Base-by-base conservation (phyloP, 1,140 invertebrate genomes). In the Chymomyza costata region DNA sequence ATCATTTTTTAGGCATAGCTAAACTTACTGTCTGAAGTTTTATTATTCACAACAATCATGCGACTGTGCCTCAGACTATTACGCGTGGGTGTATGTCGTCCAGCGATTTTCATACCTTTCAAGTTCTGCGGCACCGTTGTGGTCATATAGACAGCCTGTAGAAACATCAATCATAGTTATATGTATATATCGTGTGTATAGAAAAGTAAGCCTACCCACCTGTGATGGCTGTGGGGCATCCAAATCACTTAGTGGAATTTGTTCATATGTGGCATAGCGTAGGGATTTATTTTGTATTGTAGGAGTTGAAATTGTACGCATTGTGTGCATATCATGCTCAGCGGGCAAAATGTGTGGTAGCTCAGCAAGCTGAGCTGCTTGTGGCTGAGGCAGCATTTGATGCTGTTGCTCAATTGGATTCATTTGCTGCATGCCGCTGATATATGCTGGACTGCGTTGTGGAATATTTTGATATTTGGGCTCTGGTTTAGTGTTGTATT, bases 111-210 rank as follows among this genome's bases (percentile, higher is more conserved):
- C 47, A 86, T 86, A 15, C 87, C 88, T 15, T 90, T 89, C 53
- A 92, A 87, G 84, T 91, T 91, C 80, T 91, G 90, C 32, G 91
- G 91, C 43, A 92, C 91, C 1, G 91, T 92, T 14, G 91, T 92
- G 50, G 87, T 88, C 82, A 92, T 85, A 31, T 85, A 85, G 6
- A 85, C 84, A 10, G 82, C 71, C 84, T 82, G 44, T 7, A n/a
- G n/a, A n/a, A n/a, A n/a, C n/a, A n/a, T n/a, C n/a, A n/a, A n/a
- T n/a, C n/a, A n/a, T n/a, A n/a, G n/a, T n/a, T n/a, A n/a, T n/a
- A n/a, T n/a, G n/a, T n/a, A n/a, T n/a, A n/a, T n/a, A n/a, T n/a
- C n/a, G n/a, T n/a, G n/a, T n/a, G n/a, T n/a, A n/a, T n/a, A n/a
- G n/a, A n/a, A n/a, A n/a, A 10, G 6, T 2, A 13, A 10, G 11